These are phyloP conservation scores for Rhopalosiphum maidis DNA, from an alignment of 1,140 invertebrate genomes.

Conservation along the genomic window DNA sequence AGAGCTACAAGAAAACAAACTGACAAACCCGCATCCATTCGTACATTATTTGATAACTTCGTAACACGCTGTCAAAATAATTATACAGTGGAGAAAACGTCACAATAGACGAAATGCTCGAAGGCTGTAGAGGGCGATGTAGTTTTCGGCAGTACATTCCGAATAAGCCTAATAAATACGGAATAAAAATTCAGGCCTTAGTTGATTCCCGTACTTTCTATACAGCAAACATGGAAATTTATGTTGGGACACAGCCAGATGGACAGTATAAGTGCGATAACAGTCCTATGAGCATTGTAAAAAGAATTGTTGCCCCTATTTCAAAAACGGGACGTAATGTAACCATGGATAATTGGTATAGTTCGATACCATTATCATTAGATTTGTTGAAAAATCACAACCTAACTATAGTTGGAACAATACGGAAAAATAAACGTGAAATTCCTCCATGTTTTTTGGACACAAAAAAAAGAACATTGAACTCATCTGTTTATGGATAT, in stretches of 20 bases:
- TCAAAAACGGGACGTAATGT: conserved; percentile 61
- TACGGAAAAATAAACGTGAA: conserved; percentile 63
- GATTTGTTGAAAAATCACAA: conserved; percentile 59
- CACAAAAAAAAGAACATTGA: conserved; percentile 29
- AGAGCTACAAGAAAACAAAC: conserved; percentile 59
- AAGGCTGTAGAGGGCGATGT: conserved; percentile 62
- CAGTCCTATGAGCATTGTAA: conserved; percentile 2
- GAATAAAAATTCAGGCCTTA: conserved; percentile 63
- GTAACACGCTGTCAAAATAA: conserved; percentile 61
- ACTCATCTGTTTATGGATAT: conserved; percentile 51
- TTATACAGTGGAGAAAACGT: conserved; percentile 26
- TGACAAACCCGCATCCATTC: conserved; percentile 62
- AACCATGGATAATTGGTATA: conserved; percentile 63
- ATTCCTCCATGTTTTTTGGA: conserved; percentile 58
- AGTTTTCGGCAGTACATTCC: too few relatives aligned
- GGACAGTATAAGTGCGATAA: conserved; percentile 62
- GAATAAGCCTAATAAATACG: conserved; percentile 62
- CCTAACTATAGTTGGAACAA: conserved; percentile 61
- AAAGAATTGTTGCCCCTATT: conserved; percentile 59
- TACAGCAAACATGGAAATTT: conserved; percentile 62
- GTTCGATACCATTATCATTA: conserved; percentile 61
- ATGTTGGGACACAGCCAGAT: conserved; percentile 62
- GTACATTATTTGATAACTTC: conserved; percentile 62
- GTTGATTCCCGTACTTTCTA: conserved; percentile 62
- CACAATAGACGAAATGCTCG: conserved; percentile 62